phyloP scores from a whole-genome alignment of 2,113 vertebrate species.

The Sisor rabdophorus region DNA sequence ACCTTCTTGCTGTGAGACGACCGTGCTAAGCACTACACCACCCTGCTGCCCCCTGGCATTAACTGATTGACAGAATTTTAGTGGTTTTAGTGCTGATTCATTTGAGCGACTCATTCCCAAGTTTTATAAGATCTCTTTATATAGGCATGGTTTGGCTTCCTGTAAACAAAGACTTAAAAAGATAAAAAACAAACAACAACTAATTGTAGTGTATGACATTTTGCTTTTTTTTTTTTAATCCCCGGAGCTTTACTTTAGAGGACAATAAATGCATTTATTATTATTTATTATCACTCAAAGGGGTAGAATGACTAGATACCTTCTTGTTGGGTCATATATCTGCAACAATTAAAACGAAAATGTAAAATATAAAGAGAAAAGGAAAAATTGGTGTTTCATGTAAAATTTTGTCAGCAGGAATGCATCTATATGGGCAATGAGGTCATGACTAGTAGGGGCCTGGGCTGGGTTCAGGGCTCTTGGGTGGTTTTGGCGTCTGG shows the following conservation, averaged over 20 bases:
- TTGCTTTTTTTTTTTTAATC: slow-evolving; percentile 16
- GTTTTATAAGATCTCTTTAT: slow-evolving; percentile 34
- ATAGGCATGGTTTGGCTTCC: slow-evolving; percentile 1
- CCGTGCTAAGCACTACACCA: too few species aligned
- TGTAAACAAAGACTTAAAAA: slow-evolving; percentile 8
- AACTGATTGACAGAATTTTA: background rate
- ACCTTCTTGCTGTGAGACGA: too few species aligned
- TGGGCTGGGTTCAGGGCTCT: slow-evolving; percentile 54
- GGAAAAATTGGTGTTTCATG: slow-evolving; percentile 38
- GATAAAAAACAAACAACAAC: slow-evolving; percentile 10
- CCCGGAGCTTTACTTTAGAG: background rate
- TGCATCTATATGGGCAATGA: slow-evolving; percentile 52
- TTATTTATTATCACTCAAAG: background rate
- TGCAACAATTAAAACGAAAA: slow-evolving; percentile 10
- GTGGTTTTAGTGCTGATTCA: background rate
- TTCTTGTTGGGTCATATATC: background rate
- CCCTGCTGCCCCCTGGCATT: too few species aligned
- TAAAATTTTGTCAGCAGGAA: slow-evolving; percentile 43
- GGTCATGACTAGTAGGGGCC: slow-evolving; percentile 51
- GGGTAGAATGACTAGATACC: background rate
- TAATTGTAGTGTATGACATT: slow-evolving; percentile 12
- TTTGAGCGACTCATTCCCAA: too few species aligned
- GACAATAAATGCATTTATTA: slow-evolving; percentile 4
- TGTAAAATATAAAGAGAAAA: slow-evolving; percentile 30
- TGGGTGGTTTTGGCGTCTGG: slow-evolving; percentile 67